These are phyloP conservation scores for Yponomeuta sedellus DNA, from an alignment of 2,888 invertebrate species.

Conservation along the genomic window DNA sequence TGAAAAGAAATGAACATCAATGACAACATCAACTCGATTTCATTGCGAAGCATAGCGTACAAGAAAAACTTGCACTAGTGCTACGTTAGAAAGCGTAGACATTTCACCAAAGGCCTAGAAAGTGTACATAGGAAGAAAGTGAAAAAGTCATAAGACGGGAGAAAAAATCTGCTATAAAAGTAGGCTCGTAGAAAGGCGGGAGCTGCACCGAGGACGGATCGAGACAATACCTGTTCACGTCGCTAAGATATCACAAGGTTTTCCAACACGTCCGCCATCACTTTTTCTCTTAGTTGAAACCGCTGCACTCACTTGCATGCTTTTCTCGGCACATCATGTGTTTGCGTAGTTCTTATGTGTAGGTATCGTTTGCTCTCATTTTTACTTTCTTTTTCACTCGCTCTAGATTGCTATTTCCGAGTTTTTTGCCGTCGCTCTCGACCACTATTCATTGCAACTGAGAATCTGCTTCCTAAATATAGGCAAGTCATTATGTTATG, in stretches of 20 bases:
- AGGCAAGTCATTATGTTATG: neutral
- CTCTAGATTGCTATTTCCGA: constrained; percentile 58
- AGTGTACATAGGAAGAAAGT: constrained; percentile 74
- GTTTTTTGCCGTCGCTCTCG: constrained; percentile 26
- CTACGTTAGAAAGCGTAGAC: constrained; percentile 71
- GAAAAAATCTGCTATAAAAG: constrained; percentile 59
- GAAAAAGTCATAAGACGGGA: constrained; percentile 56
- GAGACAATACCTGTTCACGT: constrained; percentile 50
- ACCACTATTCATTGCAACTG: neutral
- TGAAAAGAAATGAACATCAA: constrained; percentile 26
- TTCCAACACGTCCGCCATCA: constrained; percentile 54
- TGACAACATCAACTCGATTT: constrained; percentile 63
- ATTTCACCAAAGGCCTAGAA: constrained; percentile 74
- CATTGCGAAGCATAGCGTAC: constrained; percentile 55
- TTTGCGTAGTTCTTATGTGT: constrained; percentile 57
- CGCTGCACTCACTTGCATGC: constrained; percentile 51
- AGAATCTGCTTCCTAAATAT: neutral
- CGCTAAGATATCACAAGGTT: constrained; percentile 37
- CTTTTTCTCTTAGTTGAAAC: constrained; percentile 64
- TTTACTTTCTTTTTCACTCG: constrained; percentile 76
- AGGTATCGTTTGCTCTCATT: constrained; percentile 60
- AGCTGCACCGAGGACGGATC: constrained; percentile 28
- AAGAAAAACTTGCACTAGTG: constrained; percentile 72
- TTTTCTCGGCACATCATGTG: constrained; percentile 49
- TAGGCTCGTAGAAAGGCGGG: constrained; percentile 46